Evolutionary conservation across 2,888 invertebrate species (phyloP).

Genomic region (Gerris lacustris): DNA sequence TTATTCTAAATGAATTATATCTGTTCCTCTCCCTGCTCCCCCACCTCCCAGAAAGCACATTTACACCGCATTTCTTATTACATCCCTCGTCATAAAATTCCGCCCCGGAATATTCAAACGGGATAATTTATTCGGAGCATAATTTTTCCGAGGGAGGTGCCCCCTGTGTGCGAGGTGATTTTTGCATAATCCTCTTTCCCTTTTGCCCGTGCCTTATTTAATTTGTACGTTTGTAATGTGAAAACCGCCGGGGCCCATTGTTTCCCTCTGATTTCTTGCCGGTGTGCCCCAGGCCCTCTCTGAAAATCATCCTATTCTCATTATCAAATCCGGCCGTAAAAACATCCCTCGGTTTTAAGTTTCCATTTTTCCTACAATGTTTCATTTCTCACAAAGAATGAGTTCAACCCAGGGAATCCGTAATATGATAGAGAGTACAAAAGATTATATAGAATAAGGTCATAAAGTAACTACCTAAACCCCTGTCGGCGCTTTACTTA

Average conservation of each 20-base stretch:
- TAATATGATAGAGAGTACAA: background rate
- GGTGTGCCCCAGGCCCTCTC: background rate
- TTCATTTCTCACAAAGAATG: background rate
- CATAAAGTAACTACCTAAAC: too few species aligned
- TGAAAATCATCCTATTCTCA: slow-evolving; percentile 3
- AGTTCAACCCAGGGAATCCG: background rate
- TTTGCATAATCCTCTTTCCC: slow-evolving; percentile 6
- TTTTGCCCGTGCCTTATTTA: background rate
- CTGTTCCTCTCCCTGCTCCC: slow-evolving; percentile 4
- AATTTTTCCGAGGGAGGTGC: slow-evolving; percentile 17
- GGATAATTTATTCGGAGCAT: slow-evolving; percentile 24
- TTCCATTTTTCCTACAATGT: background rate
- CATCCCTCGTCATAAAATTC: slow-evolving; percentile 11
- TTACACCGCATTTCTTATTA: slow-evolving; percentile 27
- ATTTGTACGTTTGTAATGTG: slow-evolving; percentile 7
- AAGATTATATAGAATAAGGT: too few species aligned
- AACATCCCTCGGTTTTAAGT: slow-evolving; percentile 1
- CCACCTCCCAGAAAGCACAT: slow-evolving; percentile 19
- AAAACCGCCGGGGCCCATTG: background rate
- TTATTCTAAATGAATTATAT: slow-evolving; percentile 26
- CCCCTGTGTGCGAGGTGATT: slow-evolving; percentile 5
- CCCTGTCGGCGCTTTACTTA: too few species aligned
- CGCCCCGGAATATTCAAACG: slow-evolving; percentile 23
- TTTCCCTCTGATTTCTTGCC: slow-evolving; percentile 1
- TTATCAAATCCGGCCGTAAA: background rate